A percentile compares a stretch with the other conserved stretches of the same genome.
Evolutionary conservation across 2,113 vertebrate species (phyloP).

Genomic region (Megaptera novaeangliae): DNA sequence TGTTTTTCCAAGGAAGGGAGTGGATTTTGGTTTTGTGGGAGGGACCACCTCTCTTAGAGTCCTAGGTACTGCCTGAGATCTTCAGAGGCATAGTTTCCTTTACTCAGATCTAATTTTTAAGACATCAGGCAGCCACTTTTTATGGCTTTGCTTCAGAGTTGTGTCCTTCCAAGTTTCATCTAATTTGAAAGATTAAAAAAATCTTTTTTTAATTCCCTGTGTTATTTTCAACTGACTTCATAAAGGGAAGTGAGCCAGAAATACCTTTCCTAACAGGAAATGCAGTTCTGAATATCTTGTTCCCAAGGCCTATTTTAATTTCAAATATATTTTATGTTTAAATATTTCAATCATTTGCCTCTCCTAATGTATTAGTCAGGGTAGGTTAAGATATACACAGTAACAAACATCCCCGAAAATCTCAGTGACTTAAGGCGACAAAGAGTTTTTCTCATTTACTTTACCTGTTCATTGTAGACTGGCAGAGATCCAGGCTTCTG

Average conservation of each 20-base stretch:
- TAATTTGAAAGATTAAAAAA: not conserved
- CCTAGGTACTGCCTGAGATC: not conserved
- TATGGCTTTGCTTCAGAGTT: not conserved
- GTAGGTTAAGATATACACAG: not conserved
- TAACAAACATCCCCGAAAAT: not conserved
- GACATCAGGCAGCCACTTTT: not conserved
- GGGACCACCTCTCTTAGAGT: not conserved
- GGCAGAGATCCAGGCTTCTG: not conserved
- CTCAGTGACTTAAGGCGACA: not conserved
- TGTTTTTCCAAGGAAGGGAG: not conserved
- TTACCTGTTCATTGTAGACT: not conserved
- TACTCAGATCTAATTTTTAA: not conserved
- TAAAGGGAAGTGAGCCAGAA: not conserved
- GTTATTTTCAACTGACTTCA: constrained; percentile 1
- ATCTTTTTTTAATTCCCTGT: not conserved
- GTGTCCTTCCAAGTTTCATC: not conserved
- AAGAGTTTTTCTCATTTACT: not conserved
- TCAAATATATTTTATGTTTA: not conserved
- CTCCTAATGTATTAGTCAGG: not conserved
- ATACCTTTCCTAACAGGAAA: not conserved
- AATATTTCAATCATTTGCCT: not conserved
- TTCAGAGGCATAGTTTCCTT: not conserved
- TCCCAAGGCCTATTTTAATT: not conserved
- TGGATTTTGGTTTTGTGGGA: not conserved
- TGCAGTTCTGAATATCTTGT: not conserved